Evolutionary conservation across 1,140 invertebrate species (phyloP), one percentile per base, ranked within the genome.

Genomic region (Drosophila tropicalis): DNA sequence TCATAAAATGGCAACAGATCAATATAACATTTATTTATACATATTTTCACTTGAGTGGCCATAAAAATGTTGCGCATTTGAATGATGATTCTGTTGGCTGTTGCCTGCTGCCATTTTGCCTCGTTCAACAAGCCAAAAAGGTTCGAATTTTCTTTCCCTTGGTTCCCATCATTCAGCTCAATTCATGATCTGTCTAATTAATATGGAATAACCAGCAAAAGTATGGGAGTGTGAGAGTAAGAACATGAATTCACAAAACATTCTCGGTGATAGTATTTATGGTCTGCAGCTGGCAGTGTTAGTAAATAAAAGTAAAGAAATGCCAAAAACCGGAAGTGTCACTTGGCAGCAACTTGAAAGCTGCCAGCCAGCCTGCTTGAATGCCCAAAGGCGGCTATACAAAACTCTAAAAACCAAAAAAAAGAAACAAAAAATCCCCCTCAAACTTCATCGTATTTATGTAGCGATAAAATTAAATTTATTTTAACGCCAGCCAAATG

Each of bases 381-480:
- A 12, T 39, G 12, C 41, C 55, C 40, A 19, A 29, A 22, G 40
- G 22, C 34, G 44, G 51, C 1, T 5, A 29, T n/a, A 41, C 39
- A 19, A 36, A 47, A 39, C 55, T 54, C 62, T 41, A 61, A 60
- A 34, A 29, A 5, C 29, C 5, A 6, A 29, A 29, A 29, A 29
- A 29, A 29, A 29, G 29, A 29, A 29, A 29, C 29, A 29, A 29
- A 15, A 40, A 55, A 29, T 58, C 12, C 17, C 15, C 17, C 36
- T 15, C 12, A 47, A 62, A 41, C 68, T 41, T 4, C 12, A 29
- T 56, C 34, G 57, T 86, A 89, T 87, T 87, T 87, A 87, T 89
- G 83, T 87, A 80, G 83, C 83, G 83, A 87, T 87, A 87, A 87
- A 87, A 89, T 87, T 83, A 89, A 87, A 87, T 87, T 87, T 87